phyloP scores from a whole-genome alignment of 2,888 invertebrate genomes.

The Tetranychus piercei region DNA sequence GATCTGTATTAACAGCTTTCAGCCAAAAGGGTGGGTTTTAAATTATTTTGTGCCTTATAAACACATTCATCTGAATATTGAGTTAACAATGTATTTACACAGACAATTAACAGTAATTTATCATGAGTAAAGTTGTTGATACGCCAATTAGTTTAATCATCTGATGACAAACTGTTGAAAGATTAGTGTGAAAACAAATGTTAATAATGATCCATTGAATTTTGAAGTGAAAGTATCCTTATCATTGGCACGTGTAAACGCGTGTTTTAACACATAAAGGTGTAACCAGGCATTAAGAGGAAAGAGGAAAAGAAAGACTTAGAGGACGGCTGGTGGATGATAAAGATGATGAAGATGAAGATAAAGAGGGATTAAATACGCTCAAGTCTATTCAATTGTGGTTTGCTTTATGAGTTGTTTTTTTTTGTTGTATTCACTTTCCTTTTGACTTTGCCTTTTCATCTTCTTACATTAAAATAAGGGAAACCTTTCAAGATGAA shows the following conservation, averaged over 20 bases:
- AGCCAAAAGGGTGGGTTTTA: too few relatives aligned
- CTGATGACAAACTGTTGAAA: background rate
- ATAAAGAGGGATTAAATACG: background rate
- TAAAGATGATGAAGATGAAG: background rate
- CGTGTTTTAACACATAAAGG: background rate
- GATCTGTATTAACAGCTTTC: too few relatives aligned
- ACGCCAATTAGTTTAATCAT: background rate
- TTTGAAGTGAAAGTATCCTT: background rate
- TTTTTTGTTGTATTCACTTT: background rate
- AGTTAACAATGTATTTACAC: background rate
- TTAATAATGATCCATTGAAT: background rate
- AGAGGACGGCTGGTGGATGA: background rate
- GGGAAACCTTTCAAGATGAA: background rate
- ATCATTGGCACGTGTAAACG: background rate
- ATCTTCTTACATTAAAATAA: background rate
- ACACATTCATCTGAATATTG: background rate
- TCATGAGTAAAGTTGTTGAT: background rate
- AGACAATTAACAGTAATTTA: background rate
- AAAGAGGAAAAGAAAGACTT: background rate
- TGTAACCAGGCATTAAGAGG: conserved; percentile 1
- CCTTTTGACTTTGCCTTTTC: background rate
- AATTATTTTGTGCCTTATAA: background rate
- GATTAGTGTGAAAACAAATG: background rate
- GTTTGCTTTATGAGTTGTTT: background rate
- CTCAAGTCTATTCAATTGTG: background rate